These are phyloP conservation scores for Watersipora subatra DNA, from an alignment of 1,140 invertebrate genomes.

Conservation along the genomic window DNA sequence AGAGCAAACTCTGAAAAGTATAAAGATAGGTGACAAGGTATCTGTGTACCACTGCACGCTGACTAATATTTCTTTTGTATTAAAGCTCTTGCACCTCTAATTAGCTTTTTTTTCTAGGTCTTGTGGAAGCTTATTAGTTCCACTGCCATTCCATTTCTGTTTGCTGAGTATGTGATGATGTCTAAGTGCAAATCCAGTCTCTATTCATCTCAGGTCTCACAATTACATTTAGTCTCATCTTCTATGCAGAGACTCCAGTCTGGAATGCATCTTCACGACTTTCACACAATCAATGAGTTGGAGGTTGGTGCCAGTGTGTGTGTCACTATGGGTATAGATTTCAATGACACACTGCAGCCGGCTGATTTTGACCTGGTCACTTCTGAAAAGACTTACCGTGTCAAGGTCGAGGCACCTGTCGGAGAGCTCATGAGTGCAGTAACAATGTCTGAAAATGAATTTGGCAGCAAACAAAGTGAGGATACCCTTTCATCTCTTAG, in stretches of 20 bases:
- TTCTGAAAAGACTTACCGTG: constrained; percentile 43
- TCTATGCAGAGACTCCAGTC: constrained; percentile 52
- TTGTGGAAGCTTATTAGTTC: too few relatives aligned
- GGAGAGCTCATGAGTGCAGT: constrained; percentile 78
- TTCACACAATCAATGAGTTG: constrained; percentile 54
- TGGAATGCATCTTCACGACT: constrained; percentile 68
- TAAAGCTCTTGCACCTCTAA: too few relatives aligned
- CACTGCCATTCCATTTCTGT: too few relatives aligned
- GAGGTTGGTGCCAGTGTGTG: constrained; percentile 39
- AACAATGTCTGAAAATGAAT: constrained; percentile 59
- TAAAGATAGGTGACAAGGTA: constrained; percentile 62
- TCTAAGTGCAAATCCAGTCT: too few relatives aligned
- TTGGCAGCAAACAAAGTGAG: constrained; percentile 57
- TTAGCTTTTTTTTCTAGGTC: too few relatives aligned
- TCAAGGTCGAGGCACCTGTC: constrained; percentile 65
- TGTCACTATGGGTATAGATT: constrained; percentile 65
- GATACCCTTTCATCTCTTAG: too few relatives aligned
- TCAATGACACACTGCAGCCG: constrained; percentile 80
- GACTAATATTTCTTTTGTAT: too few relatives aligned
- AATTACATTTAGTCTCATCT: too few relatives aligned
- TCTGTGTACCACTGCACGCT: constrained; percentile 9
- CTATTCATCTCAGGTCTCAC: too few relatives aligned
- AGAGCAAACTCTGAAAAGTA: constrained; percentile 53
- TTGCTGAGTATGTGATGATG: too few relatives aligned
- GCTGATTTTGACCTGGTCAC: constrained; percentile 62